These are phyloP conservation scores for Mungos mungo DNA, from an alignment of 2,113 vertebrate species.

Conservation along the genomic window DNA sequence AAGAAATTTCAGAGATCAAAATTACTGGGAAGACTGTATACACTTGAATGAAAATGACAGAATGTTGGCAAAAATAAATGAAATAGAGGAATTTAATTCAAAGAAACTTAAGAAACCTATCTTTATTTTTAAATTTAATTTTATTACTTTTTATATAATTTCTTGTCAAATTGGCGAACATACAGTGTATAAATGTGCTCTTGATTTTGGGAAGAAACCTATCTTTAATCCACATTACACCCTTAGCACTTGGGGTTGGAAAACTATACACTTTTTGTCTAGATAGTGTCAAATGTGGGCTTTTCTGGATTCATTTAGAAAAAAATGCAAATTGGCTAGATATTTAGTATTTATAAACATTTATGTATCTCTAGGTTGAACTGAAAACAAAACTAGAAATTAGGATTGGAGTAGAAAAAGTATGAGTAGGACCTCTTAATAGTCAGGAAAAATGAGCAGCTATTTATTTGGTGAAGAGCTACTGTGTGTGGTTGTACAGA, in stretches of 20 bases:
- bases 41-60: background rate
- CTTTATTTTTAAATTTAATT: background rate
- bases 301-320: background rate
- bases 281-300: background rate
- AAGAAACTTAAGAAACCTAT: background rate
- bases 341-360: conserved; percentile 22
- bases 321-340: background rate
- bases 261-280: background rate
- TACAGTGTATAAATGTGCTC: no score
- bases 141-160: no score
- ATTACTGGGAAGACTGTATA: background rate
- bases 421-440: background rate
- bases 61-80: background rate
- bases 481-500: background rate
- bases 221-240: background rate
- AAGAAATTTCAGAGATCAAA: conserved; percentile 41
- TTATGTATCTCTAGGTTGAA: background rate
- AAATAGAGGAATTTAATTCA: background rate
- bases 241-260: background rate
- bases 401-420: background rate
- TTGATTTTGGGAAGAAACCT: background rate
- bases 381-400: background rate
- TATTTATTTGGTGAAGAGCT: background rate
- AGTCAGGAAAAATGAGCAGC: background rate
- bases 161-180: no score